These are phyloP conservation scores for Mythimna albipuncta DNA, from an alignment of 2,888 invertebrate species.

Conservation along the genomic window DNA sequence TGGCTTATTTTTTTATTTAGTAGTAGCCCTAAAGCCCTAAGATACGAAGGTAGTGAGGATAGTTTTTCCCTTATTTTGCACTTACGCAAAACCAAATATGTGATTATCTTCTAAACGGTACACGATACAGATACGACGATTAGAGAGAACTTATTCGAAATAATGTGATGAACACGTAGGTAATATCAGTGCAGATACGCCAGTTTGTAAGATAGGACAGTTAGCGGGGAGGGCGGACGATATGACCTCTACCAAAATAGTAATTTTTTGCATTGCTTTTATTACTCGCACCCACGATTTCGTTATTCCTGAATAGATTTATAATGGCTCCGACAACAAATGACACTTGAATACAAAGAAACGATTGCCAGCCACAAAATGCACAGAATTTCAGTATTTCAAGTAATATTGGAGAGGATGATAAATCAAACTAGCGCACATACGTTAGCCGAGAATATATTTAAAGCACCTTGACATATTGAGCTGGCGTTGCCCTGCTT, in stretches of 20 bases:
- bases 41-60: too few relatives aligned
- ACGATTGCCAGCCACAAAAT: background rate
- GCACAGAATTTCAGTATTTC: conserved; percentile 18
- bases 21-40: too few relatives aligned
- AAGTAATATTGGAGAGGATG: conserved; percentile 35
- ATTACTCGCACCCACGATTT: background rate
- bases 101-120: too few relatives aligned
- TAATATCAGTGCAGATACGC: too few relatives aligned
- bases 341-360: background rate
- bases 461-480: conserved; percentile 85
- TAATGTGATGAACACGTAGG: too few relatives aligned
- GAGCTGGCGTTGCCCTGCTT: conserved; percentile 56
- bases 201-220: too few relatives aligned
- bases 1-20: too few relatives aligned
- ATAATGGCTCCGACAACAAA: background rate
- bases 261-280: background rate
- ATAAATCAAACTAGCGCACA: conserved; percentile 54
- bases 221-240: too few relatives aligned
- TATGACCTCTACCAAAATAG: background rate
- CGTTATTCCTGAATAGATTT: background rate
- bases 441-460: conserved; percentile 65
- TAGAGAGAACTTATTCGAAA: too few relatives aligned
- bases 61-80: too few relatives aligned
- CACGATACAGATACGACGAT: too few relatives aligned
- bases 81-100: too few relatives aligned